A percentile compares a stretch with the other conserved stretches of the same genome.
Conservation (phyloP, 2,888 invertebrate genomes). For the Melolontha melolontha region DNA sequence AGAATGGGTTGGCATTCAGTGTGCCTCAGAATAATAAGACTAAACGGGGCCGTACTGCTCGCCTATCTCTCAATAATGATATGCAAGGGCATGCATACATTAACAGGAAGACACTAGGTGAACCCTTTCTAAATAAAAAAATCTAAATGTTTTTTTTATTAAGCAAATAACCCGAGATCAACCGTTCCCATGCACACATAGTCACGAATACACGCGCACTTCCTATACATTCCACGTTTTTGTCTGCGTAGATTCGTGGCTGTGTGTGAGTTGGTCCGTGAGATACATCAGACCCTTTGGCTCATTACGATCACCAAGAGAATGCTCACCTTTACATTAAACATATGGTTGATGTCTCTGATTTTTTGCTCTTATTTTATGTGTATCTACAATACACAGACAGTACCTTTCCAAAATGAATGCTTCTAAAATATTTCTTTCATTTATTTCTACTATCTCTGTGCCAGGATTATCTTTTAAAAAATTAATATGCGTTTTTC, state of each 20-base stretch:
- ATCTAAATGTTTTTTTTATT: slow-evolving; percentile 57
- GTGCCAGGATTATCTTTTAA: not conserved
- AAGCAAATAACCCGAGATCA: slow-evolving; percentile 56
- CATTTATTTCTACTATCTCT: not conserved
- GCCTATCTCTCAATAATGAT: slow-evolving; percentile 56
- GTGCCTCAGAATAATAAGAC: slow-evolving; percentile 57
- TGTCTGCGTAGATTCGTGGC: too few relatives aligned
- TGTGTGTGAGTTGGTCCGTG: slow-evolving; percentile 1
- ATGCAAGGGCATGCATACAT: slow-evolving; percentile 64
- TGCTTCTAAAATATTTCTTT: not conserved
- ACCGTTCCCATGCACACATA: slow-evolving; percentile 47
- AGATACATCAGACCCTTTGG: slow-evolving; percentile 29
- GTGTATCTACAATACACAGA: slow-evolving; percentile 2
- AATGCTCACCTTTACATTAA: slow-evolving; percentile 38
- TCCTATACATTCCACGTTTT: not conserved
- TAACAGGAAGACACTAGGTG: slow-evolving; percentile 61
- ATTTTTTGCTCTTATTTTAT: slow-evolving; percentile 31
- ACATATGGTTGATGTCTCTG: slow-evolving; percentile 37
- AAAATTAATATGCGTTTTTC: too few relatives aligned
- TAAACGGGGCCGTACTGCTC: slow-evolving; percentile 44
- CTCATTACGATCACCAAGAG: slow-evolving; percentile 31
- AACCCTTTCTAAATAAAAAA: slow-evolving; percentile 59
- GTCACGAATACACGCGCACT: slow-evolving; percentile 2
- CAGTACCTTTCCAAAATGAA: not conserved
- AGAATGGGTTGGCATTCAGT: slow-evolving; percentile 55